phyloP scores from a whole-genome alignment of 2,797 vertebrate species.

The Podarcis lilfordi region DNA sequence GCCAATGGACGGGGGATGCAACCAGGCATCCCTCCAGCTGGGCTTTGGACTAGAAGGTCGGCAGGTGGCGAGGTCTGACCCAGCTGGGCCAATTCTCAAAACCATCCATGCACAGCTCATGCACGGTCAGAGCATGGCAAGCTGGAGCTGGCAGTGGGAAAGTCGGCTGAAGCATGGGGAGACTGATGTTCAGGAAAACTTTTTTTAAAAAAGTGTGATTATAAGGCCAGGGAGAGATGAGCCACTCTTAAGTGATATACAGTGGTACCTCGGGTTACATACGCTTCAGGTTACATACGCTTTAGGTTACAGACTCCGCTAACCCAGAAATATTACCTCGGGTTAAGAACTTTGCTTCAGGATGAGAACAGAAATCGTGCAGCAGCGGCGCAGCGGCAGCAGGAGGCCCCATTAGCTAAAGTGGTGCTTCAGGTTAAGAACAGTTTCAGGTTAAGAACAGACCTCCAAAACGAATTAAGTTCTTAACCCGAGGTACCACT shows the following conservation, averaged over 20 bases:
- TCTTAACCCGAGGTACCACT: too few species aligned
- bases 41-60: neutral
- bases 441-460: too few species aligned
- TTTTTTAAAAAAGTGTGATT: neutral
- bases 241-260: neutral
- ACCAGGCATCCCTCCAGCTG: neutral
- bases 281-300: too few species aligned
- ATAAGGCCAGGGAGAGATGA: neutral
- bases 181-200: neutral
- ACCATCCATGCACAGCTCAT: neutral
- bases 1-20: neutral
- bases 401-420: too few species aligned
- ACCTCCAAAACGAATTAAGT: too few species aligned
- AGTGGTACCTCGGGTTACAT: too few species aligned
- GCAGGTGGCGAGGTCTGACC: neutral
- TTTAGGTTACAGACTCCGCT: too few species aligned
- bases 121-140: neutral
- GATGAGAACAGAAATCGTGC: too few species aligned
- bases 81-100: neutral
- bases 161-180: accelerated
- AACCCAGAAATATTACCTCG: too few species aligned
- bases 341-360: too few species aligned
- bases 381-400: too few species aligned
- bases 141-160: neutral
- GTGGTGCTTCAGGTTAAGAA: too few species aligned